Percentiles rank a stretch among this genome's conserved stretches.
Conservation (phyloP, 2,888 invertebrate genomes). For the Chorisops tibialis region DNA sequence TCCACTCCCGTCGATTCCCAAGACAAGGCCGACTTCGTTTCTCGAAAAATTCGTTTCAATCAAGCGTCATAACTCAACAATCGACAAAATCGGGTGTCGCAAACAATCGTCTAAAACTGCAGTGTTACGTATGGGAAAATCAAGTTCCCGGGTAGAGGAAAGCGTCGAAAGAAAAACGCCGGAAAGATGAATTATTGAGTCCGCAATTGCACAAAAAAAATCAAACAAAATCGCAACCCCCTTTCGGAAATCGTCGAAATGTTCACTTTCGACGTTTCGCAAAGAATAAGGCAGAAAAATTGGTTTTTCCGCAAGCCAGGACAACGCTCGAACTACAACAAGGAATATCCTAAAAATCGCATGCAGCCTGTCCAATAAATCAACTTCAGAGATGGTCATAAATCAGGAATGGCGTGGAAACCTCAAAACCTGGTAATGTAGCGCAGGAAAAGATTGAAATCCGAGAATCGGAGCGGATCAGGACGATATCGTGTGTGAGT, state of each 20-base stretch:
- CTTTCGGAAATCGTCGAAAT: no score
- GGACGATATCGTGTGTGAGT: background rate
- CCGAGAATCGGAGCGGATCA: constrained; percentile 13
- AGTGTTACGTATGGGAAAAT: background rate
- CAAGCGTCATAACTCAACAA: constrained; percentile 33
- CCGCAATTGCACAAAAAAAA: constrained; percentile 31
- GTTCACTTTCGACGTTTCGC: no score
- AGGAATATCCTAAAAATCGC: constrained; percentile 24
- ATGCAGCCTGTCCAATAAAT: constrained; percentile 34
- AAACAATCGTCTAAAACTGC: constrained; percentile 27
- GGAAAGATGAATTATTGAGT: constrained; percentile 30
- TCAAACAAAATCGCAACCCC: constrained; percentile 24
- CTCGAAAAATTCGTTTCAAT: constrained; percentile 29
- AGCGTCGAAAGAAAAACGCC: constrained; percentile 16
- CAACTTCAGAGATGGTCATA: constrained; percentile 32
- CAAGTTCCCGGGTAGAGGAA: background rate
- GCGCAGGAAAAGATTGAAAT: constrained; percentile 20
- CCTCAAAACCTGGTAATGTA: constrained; percentile 32
- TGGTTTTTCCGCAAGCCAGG: no score
- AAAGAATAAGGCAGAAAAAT: no score
- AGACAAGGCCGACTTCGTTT: no score
- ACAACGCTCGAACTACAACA: background rate
- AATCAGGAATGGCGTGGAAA: constrained; percentile 34
- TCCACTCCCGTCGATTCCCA: no score
- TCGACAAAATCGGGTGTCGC: constrained; percentile 28